phyloP scores from a whole-genome alignment of 2,888 invertebrate species.

The Frankliniella fusca region DNA sequence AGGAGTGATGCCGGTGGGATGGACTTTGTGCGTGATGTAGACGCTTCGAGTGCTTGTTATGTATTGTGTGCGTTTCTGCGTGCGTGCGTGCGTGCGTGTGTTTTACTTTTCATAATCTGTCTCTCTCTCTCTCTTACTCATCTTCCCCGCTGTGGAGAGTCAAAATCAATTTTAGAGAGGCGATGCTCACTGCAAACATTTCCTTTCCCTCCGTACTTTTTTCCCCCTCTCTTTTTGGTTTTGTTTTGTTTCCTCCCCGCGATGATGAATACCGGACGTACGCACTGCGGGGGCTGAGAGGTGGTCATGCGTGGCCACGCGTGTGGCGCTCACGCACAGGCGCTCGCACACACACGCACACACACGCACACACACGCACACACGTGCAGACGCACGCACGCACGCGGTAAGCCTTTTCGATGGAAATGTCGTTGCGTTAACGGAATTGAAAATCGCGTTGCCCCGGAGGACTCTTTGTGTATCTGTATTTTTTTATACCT shows the following conservation, averaged over 20 bases:
- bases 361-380: neutral
- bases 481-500: no score
- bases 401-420: no score
- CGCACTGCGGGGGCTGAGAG: neutral
- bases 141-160: neutral
- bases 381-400: neutral
- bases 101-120: neutral
- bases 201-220: neutral
- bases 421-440: no score
- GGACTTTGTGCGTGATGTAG: no score
- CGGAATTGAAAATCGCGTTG: no score
- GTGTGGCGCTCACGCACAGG: neutral
- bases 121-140: no score
- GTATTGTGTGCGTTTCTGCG: neutral
- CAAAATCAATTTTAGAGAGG: constrained; percentile 2
- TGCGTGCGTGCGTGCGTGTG: neutral
- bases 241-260: neutral
- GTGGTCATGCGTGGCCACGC: constrained; percentile 18
- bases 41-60: neutral
- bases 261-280: constrained; percentile 19
- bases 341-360: neutral
- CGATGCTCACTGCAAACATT: neutral
- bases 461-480: no score
- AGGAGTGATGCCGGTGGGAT: no score
- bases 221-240: neutral